These are phyloP conservation scores for Galleria mellonella DNA, from an alignment of 1,140 invertebrate genomes.

Conservation along the genomic window DNA sequence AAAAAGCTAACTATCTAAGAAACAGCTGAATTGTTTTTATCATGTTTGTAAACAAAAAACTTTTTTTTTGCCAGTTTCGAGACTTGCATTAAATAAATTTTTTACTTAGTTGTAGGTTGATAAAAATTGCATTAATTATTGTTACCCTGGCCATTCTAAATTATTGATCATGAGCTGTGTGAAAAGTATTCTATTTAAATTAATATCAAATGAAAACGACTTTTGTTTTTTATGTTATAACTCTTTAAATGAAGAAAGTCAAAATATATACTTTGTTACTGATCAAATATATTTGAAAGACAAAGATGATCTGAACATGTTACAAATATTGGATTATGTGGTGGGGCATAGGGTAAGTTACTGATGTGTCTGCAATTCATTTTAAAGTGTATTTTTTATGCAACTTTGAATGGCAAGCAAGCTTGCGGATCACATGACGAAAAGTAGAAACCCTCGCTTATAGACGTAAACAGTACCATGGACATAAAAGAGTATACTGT, in stretches of 20 bases:
- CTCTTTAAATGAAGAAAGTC: not conserved
- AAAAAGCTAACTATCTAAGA: too few relatives aligned
- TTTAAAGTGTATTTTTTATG: too few relatives aligned
- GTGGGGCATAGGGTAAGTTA: not conserved
- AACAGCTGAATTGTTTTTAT: too few relatives aligned
- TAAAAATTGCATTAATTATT: not conserved
- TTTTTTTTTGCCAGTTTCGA: too few relatives aligned
- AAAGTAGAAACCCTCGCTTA: too few relatives aligned
- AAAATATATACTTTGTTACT: constrained; percentile 2
- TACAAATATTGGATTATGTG: not conserved
- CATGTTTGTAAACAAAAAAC: too few relatives aligned
- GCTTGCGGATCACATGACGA: too few relatives aligned
- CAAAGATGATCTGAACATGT: not conserved
- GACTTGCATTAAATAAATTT: too few relatives aligned
- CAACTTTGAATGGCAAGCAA: too few relatives aligned
- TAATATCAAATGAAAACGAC: not conserved
- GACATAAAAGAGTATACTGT: too few relatives aligned
- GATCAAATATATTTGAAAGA: constrained; percentile 7
- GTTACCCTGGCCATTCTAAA: not conserved
- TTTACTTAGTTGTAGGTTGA: not conserved
- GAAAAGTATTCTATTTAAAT: constrained; percentile 1
- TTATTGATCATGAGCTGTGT: not conserved
- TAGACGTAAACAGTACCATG: too few relatives aligned
- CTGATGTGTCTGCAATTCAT: too few relatives aligned
- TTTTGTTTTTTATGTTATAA: constrained; percentile 11